A percentile compares a stretch with the other conserved stretches of the same genome.
These are phyloP conservation scores for Cerastis rubricosa DNA, from an alignment of 2,888 invertebrate species.

Conservation along the genomic window DNA sequence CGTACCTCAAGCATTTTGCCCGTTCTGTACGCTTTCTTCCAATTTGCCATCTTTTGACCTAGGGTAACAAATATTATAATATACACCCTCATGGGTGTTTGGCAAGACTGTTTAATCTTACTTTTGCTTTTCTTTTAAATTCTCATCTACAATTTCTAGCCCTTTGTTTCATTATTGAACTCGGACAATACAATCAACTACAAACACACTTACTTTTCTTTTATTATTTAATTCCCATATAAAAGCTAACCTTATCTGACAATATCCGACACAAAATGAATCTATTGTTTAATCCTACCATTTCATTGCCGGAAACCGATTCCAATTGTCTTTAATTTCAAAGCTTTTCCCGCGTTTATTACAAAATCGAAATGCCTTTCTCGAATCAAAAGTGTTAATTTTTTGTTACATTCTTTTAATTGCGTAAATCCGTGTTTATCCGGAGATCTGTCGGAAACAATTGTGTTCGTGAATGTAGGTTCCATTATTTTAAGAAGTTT, in stretches of 20 bases:
- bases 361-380: conserved; percentile 52
- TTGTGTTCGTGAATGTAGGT: conserved; percentile 64
- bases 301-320: conserved; percentile 53
- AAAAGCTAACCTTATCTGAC: conserved; percentile 49
- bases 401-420: conserved; percentile 67
- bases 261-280: conserved; percentile 43
- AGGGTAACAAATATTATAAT: background rate
- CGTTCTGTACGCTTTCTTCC: background rate
- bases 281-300: conserved; percentile 51
- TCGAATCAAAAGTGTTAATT: conserved; percentile 66
- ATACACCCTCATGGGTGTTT: too few species aligned
- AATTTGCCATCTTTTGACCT: background rate
- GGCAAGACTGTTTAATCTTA: too few species aligned
- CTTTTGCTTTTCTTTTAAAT: background rate
- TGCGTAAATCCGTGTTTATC: conserved; percentile 67
- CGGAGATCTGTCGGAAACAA: conserved; percentile 63
- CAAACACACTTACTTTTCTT: conserved; percentile 28
- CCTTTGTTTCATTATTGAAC: conserved; percentile 17
- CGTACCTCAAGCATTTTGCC: background rate
- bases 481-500: conserved; percentile 63
- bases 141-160: background rate
- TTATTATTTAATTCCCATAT: conserved; percentile 42
- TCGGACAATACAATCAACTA: conserved; percentile 25
- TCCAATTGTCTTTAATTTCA: conserved; percentile 46
- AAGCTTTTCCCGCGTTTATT: conserved; percentile 50